These are phyloP conservation scores for Drosophila paramelanica DNA, from an alignment of 2,888 invertebrate genomes.

Conservation along the genomic window DNA sequence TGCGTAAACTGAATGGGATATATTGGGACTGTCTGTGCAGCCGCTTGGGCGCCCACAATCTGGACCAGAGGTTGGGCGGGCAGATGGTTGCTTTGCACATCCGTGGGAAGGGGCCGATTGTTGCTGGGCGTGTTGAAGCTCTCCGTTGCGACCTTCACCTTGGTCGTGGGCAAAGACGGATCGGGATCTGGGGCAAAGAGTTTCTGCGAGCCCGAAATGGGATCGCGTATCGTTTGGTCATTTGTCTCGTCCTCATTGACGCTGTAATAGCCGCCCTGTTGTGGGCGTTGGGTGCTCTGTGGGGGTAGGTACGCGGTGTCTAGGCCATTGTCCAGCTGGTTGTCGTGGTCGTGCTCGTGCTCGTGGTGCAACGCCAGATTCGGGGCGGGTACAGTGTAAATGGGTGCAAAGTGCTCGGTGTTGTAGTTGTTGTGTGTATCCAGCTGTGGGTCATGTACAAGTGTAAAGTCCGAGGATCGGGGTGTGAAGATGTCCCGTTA, in stretches of 20 bases:
- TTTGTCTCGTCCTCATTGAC: slow-evolving; percentile 86
- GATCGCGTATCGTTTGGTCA: slow-evolving; percentile 84
- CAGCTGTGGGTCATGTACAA: slow-evolving; percentile 66
- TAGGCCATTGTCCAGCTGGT: slow-evolving; percentile 79
- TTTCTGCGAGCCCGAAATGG: slow-evolving; percentile 84
- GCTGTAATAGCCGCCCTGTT: slow-evolving; percentile 84
- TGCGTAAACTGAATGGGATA: slow-evolving; percentile 85
- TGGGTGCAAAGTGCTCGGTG: slow-evolving; percentile 95
- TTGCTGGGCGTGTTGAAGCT: slow-evolving; percentile 85
- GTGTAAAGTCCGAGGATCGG: slow-evolving; percentile 4
- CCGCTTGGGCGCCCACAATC: slow-evolving; percentile 84
- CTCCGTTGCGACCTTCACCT: slow-evolving; percentile 84
- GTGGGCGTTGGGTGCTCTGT: slow-evolving; percentile 49
- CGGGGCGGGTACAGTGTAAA: slow-evolving; percentile 94
- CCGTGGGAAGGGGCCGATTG: slow-evolving; percentile 82
- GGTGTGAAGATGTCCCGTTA: background rate
- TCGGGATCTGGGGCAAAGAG: slow-evolving; percentile 86
- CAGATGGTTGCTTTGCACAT: slow-evolving; percentile 82
- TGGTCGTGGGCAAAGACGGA: slow-evolving; percentile 84
- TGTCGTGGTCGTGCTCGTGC: slow-evolving; percentile 75
- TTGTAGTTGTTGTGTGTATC: slow-evolving; percentile 86
- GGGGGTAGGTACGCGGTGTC: slow-evolving; percentile 72
- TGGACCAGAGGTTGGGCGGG: slow-evolving; percentile 81
- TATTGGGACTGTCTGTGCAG: slow-evolving; percentile 85
- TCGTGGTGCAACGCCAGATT: slow-evolving; percentile 86